Conservation (phyloP, 2,888 invertebrate species). For the Omphaloscelis lunosa region DNA sequence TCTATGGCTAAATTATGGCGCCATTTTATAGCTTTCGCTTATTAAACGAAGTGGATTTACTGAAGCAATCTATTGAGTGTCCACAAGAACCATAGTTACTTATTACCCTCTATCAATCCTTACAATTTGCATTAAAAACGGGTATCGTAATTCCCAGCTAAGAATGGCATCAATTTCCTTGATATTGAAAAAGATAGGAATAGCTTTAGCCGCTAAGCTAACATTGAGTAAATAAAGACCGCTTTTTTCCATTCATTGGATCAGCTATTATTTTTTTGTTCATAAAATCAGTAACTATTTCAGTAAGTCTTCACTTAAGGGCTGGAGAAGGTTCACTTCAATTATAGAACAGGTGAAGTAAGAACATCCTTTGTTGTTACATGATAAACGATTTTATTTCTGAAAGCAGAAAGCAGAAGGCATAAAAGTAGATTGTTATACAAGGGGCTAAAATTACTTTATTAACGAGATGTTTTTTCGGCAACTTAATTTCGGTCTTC, state of each 20-base stretch:
- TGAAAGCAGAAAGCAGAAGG: too few species aligned
- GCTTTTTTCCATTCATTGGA: constrained; percentile 20
- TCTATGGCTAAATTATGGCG: neutral
- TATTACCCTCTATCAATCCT: constrained; percentile 62
- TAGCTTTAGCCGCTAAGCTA: constrained; percentile 19
- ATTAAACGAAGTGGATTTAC: constrained; percentile 36
- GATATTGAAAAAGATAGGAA: constrained; percentile 48
- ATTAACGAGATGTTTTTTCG: too few species aligned
- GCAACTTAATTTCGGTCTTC: too few species aligned
- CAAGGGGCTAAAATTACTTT: too few species aligned
- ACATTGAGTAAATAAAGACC: constrained; percentile 9
- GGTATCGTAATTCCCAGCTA: constrained; percentile 39
- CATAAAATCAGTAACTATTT: neutral
- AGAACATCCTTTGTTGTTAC: neutral
- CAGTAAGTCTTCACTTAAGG: neutral
- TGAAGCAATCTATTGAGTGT: constrained; percentile 23
- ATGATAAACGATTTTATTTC: too few species aligned
- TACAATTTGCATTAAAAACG: constrained; percentile 60
- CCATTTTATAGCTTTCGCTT: neutral
- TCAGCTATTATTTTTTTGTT: neutral
- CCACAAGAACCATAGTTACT: constrained; percentile 48
- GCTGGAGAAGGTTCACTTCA: neutral
- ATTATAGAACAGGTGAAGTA: neutral
- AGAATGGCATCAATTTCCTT: constrained; percentile 54
- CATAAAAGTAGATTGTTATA: too few species aligned